Conservation (phyloP, 2,888 invertebrate species). For the Leucania comma region DNA sequence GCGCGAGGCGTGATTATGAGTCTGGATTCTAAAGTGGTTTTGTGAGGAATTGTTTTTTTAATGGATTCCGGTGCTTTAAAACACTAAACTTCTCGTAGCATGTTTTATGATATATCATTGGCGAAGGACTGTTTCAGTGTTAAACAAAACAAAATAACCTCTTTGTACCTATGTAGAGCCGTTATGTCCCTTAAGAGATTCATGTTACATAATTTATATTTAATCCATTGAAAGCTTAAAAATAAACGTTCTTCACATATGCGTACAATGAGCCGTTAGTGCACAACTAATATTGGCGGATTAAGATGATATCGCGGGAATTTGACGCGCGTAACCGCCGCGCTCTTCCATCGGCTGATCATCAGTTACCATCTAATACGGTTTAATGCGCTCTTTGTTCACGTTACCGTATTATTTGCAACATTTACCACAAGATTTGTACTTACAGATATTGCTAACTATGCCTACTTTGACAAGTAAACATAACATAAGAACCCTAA, state of each 20-base stretch:
- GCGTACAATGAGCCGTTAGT: constrained; percentile 64
- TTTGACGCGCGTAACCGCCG: constrained; percentile 77
- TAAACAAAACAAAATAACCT: not conserved
- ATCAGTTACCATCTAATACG: constrained; percentile 83
- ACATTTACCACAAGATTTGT: constrained; percentile 40
- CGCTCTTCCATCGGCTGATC: constrained; percentile 71
- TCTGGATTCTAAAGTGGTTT: not conserved
- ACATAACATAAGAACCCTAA: not conserved
- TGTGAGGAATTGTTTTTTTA: constrained; percentile 1
- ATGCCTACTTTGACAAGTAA: constrained; percentile 8
- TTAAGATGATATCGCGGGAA: constrained; percentile 86
- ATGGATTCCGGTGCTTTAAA: not conserved
- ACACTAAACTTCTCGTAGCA: not conserved
- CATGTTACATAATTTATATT: constrained; percentile 5
- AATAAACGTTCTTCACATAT: constrained; percentile 63
- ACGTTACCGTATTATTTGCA: constrained; percentile 50
- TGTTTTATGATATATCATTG: not conserved
- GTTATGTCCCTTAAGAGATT: not conserved
- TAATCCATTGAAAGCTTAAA: constrained; percentile 39
- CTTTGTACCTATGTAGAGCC: too few relatives aligned
- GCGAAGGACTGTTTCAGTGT: not conserved
- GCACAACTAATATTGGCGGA: constrained; percentile 77
- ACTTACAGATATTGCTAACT: constrained; percentile 31
- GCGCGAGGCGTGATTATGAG: constrained; percentile 17
- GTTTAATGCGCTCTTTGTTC: constrained; percentile 83